Evolutionary conservation across 2,888 invertebrate species (phyloP).

Genomic region (Cheilosia vulpina): DNA sequence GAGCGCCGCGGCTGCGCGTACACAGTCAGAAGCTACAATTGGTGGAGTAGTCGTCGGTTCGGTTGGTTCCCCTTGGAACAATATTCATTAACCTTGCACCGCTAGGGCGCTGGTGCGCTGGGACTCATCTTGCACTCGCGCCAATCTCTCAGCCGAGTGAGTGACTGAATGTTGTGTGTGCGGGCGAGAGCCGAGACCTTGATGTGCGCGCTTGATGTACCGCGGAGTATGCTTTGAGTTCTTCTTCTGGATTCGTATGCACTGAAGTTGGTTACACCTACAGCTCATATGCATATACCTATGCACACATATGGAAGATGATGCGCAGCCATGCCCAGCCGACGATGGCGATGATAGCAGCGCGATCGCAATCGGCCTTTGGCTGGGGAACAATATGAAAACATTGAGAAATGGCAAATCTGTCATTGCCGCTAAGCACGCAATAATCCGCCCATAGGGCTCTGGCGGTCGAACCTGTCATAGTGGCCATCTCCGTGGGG

Average conservation of each 20-base stretch:
- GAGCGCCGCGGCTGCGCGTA: constrained; percentile 38
- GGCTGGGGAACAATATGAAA: constrained; percentile 68
- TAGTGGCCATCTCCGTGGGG: constrained; percentile 43
- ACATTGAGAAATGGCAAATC: constrained; percentile 75
- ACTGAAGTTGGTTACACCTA: constrained; percentile 48
- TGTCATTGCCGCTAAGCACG: constrained; percentile 76
- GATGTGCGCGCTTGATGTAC: constrained; percentile 51
- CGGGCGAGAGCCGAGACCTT: constrained; percentile 40
- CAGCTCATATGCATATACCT: not conserved
- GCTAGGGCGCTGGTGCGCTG: constrained; percentile 9
- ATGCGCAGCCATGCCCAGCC: constrained; percentile 28
- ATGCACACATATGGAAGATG: constrained; percentile 28
- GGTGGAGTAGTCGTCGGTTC: constrained; percentile 34
- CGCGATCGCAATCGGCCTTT: constrained; percentile 27
- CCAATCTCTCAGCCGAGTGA: constrained; percentile 52
- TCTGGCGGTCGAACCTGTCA: constrained; percentile 12
- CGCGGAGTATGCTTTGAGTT: constrained; percentile 20
- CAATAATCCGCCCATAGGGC: constrained; percentile 60
- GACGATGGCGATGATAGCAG: constrained; percentile 47
- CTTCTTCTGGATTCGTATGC: not conserved
- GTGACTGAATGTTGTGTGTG: constrained; percentile 22
- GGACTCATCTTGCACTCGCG: constrained; percentile 49
- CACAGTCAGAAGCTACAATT: constrained; percentile 69
- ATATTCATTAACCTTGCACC: constrained; percentile 73
- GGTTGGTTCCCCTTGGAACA: constrained; percentile 64